Base-by-base conservation (phyloP, 2,113 vertebrate species). In the Myxocyprinus asiaticus region DNA sequence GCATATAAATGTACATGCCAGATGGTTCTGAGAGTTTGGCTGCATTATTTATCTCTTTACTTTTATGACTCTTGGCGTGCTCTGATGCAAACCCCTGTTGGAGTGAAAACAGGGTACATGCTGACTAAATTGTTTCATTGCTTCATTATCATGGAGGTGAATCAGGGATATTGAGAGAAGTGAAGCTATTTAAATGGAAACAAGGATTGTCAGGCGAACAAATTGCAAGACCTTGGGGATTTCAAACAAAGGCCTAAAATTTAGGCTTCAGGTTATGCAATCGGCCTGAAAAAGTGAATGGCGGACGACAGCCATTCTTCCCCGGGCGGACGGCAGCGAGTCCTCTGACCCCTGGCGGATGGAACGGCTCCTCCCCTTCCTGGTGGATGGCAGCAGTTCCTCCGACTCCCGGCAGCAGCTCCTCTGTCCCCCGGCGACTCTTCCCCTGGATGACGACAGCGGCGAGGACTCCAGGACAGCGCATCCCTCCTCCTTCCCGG, bases 51-150 rank as follows among this genome's bases (percentile, higher is more conserved):
- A 79, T 85, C 82, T 82, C 76, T 86, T 82, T 82, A 76, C 82
- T 85, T 84, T 80, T 85, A 88, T 85, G 78, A 84, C 71, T 59
- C 55, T 78, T 84, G 82, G 81, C 84, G 33, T 64, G 63, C 71
- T 22, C 47, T 42, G 58, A 82, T 68, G 61, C 61, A 63, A 65
- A 43, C 53, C 56, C 64, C 63, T 56, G 55, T 48, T 63, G 61
- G 58, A 83, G 77, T 62, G 45, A 76, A 71, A 17, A 65, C 66
- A 50, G 67, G 17, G 65, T 64, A 50, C 67, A 70, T 47, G 67
- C 59, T 17, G 71, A 67, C 81, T 82, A 67, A 80, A 81, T 69
- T 79, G 63, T 56, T 76, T 67, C 64, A 47, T 77, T 80, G 47
- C 73, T 80, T 76, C 80, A 76, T 79, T 75, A 43, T 64, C 43